Percentiles rank a stretch among this genome's conserved stretches.
These are phyloP conservation scores for Drosophila suboccidentalis DNA, from an alignment of 2,888 invertebrate species.

Conservation along the genomic window DNA sequence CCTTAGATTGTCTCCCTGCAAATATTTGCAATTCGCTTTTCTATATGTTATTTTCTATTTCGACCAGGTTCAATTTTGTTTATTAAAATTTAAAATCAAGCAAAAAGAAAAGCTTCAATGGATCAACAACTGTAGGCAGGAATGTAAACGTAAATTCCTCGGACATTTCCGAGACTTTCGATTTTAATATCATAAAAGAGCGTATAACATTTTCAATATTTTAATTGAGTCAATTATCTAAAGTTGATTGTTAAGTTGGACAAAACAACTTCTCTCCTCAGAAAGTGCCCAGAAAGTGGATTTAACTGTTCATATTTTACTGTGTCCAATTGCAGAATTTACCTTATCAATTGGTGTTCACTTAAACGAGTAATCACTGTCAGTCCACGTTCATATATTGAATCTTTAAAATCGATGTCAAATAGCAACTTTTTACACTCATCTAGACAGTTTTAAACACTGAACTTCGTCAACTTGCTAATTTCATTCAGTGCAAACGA, in stretches of 20 bases:
- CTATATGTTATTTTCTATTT: too few relatives aligned
- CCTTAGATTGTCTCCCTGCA: constrained; percentile 5
- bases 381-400: neutral
- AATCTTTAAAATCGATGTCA: neutral
- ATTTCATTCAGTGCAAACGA: neutral
- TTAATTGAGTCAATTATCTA: constrained; percentile 1
- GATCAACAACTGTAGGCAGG: too few relatives aligned
- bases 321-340: too few relatives aligned
- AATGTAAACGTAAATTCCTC: too few relatives aligned
- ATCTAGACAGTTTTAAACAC: neutral
- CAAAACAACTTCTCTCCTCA: too few relatives aligned
- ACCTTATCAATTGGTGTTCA: neutral
- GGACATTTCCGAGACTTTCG: too few relatives aligned
- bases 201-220: too few relatives aligned
- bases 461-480: neutral
- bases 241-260: too few relatives aligned
- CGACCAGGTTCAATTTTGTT: constrained; percentile 6
- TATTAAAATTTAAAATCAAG: neutral
- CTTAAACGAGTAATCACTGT: neutral
- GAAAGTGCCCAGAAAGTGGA: too few relatives aligned
- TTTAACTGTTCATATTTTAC: too few relatives aligned
- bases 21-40: constrained; percentile 11
- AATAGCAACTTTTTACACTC: neutral
- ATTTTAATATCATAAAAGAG: too few relatives aligned
- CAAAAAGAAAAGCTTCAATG: neutral